Evolutionary conservation across 1,140 invertebrate species (phyloP).

Genomic region (fruit fly (Drosophila melanogaster)): DNA sequence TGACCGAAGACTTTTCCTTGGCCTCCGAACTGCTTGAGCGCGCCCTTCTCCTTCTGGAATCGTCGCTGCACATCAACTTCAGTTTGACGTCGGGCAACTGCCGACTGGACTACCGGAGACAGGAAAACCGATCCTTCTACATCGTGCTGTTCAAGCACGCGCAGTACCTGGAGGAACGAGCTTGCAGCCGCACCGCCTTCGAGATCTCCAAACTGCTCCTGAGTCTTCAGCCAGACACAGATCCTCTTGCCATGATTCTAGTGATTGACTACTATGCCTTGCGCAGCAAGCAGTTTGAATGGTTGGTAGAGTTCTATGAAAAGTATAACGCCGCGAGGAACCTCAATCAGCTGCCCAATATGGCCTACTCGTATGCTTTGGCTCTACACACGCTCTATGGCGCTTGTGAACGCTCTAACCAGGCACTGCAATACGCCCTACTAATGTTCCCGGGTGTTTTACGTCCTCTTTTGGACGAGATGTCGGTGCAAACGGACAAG

Average conservation of each 20-base stretch:
- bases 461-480: slow-evolving; percentile 90
- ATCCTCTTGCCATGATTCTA: slow-evolving; percentile 93
- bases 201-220: slow-evolving; percentile 91
- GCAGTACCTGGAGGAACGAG: slow-evolving; percentile 91
- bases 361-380: slow-evolving; percentile 93
- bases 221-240: slow-evolving; percentile 92
- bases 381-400: slow-evolving; percentile 88
- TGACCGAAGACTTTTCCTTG: slow-evolving; percentile 92
- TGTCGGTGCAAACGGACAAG: slow-evolving; percentile 89
- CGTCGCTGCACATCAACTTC: slow-evolving; percentile 92
- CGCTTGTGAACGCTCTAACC: slow-evolving; percentile 86
- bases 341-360: slow-evolving; percentile 93
- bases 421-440: slow-evolving; percentile 90
- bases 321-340: slow-evolving; percentile 89
- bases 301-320: slow-evolving; percentile 90
- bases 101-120: slow-evolving; percentile 91
- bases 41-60: slow-evolving; percentile 91
- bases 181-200: slow-evolving; percentile 92
- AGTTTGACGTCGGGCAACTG: slow-evolving; percentile 90
- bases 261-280: slow-evolving; percentile 95
- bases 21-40: slow-evolving; percentile 92
- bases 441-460: slow-evolving; percentile 94
- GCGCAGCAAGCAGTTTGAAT: slow-evolving; percentile 92
- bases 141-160: slow-evolving; percentile 94
- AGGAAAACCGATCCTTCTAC: slow-evolving; percentile 94